Percentiles rank a stretch among this genome's conserved stretches.
These are phyloP conservation scores for Eupithecia subfuscata DNA, from an alignment of 2,888 invertebrate genomes.

Conservation along the genomic window DNA sequence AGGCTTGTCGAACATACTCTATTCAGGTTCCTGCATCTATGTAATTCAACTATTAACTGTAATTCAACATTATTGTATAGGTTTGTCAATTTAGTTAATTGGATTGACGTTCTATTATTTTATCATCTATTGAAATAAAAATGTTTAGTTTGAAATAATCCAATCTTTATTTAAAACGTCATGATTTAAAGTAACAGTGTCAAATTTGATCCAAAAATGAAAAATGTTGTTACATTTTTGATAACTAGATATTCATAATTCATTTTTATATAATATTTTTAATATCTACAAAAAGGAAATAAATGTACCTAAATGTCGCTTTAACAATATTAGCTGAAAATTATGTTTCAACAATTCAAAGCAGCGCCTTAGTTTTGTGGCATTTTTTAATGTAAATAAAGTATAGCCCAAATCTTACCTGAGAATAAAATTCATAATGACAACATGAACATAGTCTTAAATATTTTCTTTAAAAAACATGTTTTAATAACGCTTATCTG, in stretches of 20 bases:
- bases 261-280: constrained; percentile 58
- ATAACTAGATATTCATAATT: constrained; percentile 54
- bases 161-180: constrained; percentile 81
- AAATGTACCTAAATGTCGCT: constrained; percentile 31
- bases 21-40: constrained; percentile 25
- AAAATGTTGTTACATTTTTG: constrained; percentile 60
- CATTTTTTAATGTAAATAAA: constrained; percentile 7
- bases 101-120: not conserved
- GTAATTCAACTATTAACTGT: not conserved
- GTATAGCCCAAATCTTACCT: constrained; percentile 27
- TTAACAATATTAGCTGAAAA: constrained; percentile 31
- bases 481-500: constrained; percentile 34
- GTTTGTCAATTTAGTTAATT: not conserved
- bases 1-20: constrained; percentile 37
- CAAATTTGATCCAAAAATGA: constrained; percentile 73
- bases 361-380: constrained; percentile 17
- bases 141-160: constrained; percentile 59
- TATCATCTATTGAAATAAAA: not conserved
- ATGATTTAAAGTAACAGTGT: constrained; percentile 80
- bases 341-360: constrained; percentile 25
- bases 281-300: constrained; percentile 42
- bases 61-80: not conserved
- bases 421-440: constrained; percentile 29
- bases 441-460: constrained; percentile 35
- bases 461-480: constrained; percentile 38